Base-by-base conservation (phyloP, 2,888 invertebrate genomes). In the Orchesellides sinensis region DNA sequence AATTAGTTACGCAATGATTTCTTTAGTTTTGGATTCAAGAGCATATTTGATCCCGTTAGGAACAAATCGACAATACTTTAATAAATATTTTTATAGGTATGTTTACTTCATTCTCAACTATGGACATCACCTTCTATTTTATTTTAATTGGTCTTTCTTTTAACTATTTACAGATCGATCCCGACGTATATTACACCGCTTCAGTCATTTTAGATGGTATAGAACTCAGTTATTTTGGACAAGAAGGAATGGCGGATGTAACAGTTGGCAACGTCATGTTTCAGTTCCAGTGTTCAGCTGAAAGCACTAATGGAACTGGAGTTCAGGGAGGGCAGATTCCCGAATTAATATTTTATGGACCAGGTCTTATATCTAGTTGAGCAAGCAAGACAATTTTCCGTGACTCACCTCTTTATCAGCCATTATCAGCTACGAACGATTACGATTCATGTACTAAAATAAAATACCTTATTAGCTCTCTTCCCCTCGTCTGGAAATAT, bases 261-360 rank as follows among this genome's bases (percentile, higher is more conserved):
- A 95, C 95, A 75, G 95, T 96, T 90, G 97, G 97, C 3, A 95
- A 95, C 89, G 97, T 98, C 78, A 97, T 96, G 85, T 98, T 98
- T 91, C 98, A 98, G 91, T 98, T 98, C 91, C 98, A 98, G 91
- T 98, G 98, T 91, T 98, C 97, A 70, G 96, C 97, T 5, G 98
- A 98, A 90, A 97, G 97, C 91, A 98, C 98, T 74, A 98, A 98
- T 89, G 98, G 98, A 63, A 98, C 98, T 0, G 98, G 98, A 8
- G 98, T 98, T 3, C 83, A 84, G 74, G 98, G 98, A 61, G 98
- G 98, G 52, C 98, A 98, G 91, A 98, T 98, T 89, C 98, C 98
- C 2, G 98, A 98, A 91, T 92, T 98, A 83, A 97, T 98, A 89
- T 98, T 98, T 90, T 98, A 98, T 89, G 97, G 97, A 45, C 96